Percentiles rank a stretch among this genome's conserved stretches.
These are phyloP conservation scores for Drosophila pegasa DNA, from an alignment of 2,888 invertebrate species.

Conservation along the genomic window DNA sequence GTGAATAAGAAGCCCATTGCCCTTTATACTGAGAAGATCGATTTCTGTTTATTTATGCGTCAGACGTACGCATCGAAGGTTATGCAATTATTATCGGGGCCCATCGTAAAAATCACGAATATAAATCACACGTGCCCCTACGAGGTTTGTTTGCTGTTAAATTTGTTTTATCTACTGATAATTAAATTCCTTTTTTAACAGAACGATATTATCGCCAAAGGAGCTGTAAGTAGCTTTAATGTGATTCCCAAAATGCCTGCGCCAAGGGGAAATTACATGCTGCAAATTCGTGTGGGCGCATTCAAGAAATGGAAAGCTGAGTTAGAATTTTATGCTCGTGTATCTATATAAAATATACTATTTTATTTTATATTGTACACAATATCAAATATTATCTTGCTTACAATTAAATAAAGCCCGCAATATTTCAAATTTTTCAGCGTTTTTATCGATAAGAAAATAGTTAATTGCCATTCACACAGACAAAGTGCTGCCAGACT, in stretches of 20 bases:
- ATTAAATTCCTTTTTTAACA: background rate
- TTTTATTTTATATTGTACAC: background rate
- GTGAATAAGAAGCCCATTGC: slow-evolving; percentile 7
- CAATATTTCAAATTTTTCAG: background rate
- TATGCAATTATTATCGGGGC: background rate
- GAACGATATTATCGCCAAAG: slow-evolving; percentile 21
- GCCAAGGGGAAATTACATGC: slow-evolving; percentile 38
- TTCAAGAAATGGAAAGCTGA: slow-evolving; percentile 31
- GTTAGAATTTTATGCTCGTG: background rate
- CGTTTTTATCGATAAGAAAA: background rate
- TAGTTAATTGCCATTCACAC: background rate
- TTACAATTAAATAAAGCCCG: too few species aligned
- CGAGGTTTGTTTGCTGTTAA: slow-evolving; percentile 4
- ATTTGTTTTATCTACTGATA: background rate
- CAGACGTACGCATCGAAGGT: background rate
- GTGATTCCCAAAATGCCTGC: slow-evolving; percentile 30
- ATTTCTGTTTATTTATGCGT: slow-evolving; percentile 30
- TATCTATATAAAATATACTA: background rate
- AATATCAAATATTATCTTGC: too few species aligned
- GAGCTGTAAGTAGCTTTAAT: background rate
- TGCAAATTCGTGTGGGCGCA: slow-evolving; percentile 14
- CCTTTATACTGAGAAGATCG: slow-evolving; percentile 28
- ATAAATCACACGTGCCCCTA: slow-evolving; percentile 32
- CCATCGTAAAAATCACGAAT: slow-evolving; percentile 12
- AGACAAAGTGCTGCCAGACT: background rate